Base-by-base conservation (phyloP, 2,113 vertebrate genomes). In the Solea solea region DNA sequence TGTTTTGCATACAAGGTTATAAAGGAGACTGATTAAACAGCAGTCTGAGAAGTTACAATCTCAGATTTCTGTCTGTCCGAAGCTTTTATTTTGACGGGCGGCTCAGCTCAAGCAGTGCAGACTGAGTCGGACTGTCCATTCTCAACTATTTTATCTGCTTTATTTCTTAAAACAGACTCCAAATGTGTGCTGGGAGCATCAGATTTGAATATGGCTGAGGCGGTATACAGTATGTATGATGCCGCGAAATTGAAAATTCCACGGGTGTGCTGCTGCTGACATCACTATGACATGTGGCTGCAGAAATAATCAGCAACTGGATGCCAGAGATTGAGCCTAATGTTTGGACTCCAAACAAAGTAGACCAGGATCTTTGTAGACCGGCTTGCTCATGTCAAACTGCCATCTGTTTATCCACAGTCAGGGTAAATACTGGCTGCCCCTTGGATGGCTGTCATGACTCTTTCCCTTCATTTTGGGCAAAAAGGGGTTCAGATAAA, bases 321-420 rank as follows among this genome's bases (percentile, higher is more conserved):
- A 11, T 50, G 48, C 73, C 42, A 70, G 51, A 72, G 41, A 72
- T 21, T 64, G 54, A 55, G 27, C 55, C 66, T 39, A 39, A 41
- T 91, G 78, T 90, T 91, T 89, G 50, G 70, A 70, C 49, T 87
- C 44, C 45, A 89, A 91, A 90, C 86, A 87, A 64, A 81, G 76
- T 41, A 44, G 39, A 60, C 62, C 72, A 65, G 67, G 59, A 64
- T 81, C 63, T 27, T 76, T 48, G 6, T 21, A 25, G 66, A 28
- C 21, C 28, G n/a, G 60, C 5, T 21, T 6, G 66, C 67, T 76
- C 70, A 64, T 11, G 40, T 75, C 76, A 82, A 27, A 39, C 70
- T 48, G 40, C 49, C 80, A 51, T 66, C 65, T 86, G 81, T 86
- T 88, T 82, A 71, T 65, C 67, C 4, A n/a, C 58, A 63, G 27